Base-by-base conservation (phyloP, 2,888 invertebrate genomes). In the Gymnocheta viridis region DNA sequence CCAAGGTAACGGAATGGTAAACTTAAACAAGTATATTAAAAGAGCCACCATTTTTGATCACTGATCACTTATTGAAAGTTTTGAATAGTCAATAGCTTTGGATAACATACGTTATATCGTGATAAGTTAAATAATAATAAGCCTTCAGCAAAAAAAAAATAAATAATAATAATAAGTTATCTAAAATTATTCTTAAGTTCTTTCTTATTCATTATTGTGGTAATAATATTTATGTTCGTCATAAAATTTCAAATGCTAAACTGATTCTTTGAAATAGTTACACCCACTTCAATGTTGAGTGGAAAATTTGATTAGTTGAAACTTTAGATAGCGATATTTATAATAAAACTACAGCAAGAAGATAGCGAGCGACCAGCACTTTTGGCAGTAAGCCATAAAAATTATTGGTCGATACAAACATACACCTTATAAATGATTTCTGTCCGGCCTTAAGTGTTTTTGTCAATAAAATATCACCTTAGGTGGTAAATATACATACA, bases 401-500 rank as follows among this genome's bases (percentile, higher is more conserved):
- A 49, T 24, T 72, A n/a, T 29, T 24, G 29, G 19, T 35, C 41
- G 35, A 74, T n/a, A 27, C 41, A 35, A 22, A 47, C 22, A 22
- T 7, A 51, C 27, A 64, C 19, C 17, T 54, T 54, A 29, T 58
- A 62, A 72, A 14, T 70, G 54, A 64, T 79, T 69, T 69, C 24
- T 69, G 49, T 54, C 29, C 32, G 17, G 38, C 14, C 47, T 35
- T 5, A 70, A 62, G 41, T 51, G 32, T 17, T 67, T 44, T 19
- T 79, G 54, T 56, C 60, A 77, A 82, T 77, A 76, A 76, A 72
- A 72, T 54, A 77, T 77, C 62, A 73, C 72, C 81, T 81, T 73
- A 49, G 72, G 83, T 72, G 76, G 72, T 1, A 19, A 4, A 44
- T 6, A 19, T 4, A 29, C 12, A 67, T 72, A 29, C 12, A 67